Evolutionary conservation across 2,888 invertebrate species (phyloP), one percentile per base, ranked within the genome.

Genomic region (Drosophila peninsularis): DNA sequence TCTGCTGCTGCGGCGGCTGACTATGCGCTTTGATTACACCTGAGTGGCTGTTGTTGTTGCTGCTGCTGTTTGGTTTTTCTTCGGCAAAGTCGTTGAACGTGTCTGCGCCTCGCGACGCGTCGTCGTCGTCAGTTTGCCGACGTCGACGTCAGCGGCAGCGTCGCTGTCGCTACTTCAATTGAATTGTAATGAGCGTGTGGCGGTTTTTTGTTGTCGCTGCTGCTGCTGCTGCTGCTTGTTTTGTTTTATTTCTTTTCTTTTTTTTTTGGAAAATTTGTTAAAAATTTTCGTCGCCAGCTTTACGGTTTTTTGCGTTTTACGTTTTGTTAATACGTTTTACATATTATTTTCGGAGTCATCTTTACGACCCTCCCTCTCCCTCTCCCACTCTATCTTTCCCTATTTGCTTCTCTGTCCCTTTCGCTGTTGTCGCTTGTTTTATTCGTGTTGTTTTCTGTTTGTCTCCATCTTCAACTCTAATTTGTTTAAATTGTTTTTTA

Each of bases 401-500:
- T n/a, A 0, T 11, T 10, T 45, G 27, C 24, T 21, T 19, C 41
- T 17, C 75, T 45, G 62, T 17, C 50, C 13, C 32, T 50, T 56
- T 74, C 50, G 57, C 9, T 54, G 52, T 37, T 52, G 53, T 54
- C 41, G 41, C 54, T 52, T 54, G 47, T 57, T 42, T 70, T 32
- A 60, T 17, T 47, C 11, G 39, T 36, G 27, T 54, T 55, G 50
- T 56, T 37, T 57, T 57, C 34, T 41, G 45, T 17, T 60, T 36
- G 7, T 27, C 27, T 70, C 73, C 66, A 67, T 73, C 74, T 88
- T 64, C 69, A 84, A 79, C 82, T 89, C 84, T 89, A 84, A 89
- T 89, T 89, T 89, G 89, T 85, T 85, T 70, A 85, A 85, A 85
- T 85, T 88, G 89, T 89, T 89, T 85, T 89, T 89, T 85, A 85